A percentile compares a stretch with the other conserved stretches of the same genome.
These are phyloP conservation scores for Poicephalus meyeri DNA, from an alignment of 2,113 vertebrate species.

Conservation along the genomic window DNA sequence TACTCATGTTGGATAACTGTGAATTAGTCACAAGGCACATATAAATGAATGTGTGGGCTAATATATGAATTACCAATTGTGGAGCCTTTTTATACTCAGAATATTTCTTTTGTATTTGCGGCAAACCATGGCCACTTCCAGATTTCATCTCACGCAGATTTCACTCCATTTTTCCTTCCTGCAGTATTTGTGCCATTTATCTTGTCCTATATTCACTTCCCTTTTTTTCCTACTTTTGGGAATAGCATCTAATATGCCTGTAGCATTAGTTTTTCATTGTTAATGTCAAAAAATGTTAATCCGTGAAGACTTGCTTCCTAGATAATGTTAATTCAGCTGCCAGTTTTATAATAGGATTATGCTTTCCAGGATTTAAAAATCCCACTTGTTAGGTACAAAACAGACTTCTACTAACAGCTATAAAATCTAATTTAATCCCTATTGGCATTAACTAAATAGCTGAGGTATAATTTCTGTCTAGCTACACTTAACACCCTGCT, in stretches of 20 bases:
- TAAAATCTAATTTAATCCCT: conserved; percentile 83
- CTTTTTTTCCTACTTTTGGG: conserved; percentile 59
- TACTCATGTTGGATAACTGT: neutral
- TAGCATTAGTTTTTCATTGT: conserved; percentile 77
- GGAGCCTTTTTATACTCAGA: neutral
- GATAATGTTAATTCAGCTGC: conserved; percentile 79
- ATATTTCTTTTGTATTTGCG: neutral
- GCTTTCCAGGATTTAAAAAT: conserved; percentile 82
- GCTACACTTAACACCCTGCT: conserved; percentile 76
- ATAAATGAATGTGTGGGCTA: neutral
- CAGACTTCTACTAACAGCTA: conserved; percentile 77
- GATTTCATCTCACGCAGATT: neutral
- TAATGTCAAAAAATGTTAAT: conserved; percentile 77
- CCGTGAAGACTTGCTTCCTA: conserved; percentile 73
- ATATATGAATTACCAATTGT: neutral
- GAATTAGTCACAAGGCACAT: neutral
- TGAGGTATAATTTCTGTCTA: conserved; percentile 77
- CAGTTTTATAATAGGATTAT: conserved; percentile 83
- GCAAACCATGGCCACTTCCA: neutral
- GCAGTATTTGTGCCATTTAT: conserved; percentile 56
- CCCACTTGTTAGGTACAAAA: conserved; percentile 81
- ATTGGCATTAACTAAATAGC: conserved; percentile 78
- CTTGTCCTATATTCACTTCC: conserved; percentile 58
- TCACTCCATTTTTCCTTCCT: conserved; percentile 15
- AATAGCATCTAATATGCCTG: conserved; percentile 74